Evolutionary conservation across 2,113 vertebrate genomes (phyloP), one percentile per base, ranked within the genome.

Genomic region (Corythornis madagascariensis): DNA sequence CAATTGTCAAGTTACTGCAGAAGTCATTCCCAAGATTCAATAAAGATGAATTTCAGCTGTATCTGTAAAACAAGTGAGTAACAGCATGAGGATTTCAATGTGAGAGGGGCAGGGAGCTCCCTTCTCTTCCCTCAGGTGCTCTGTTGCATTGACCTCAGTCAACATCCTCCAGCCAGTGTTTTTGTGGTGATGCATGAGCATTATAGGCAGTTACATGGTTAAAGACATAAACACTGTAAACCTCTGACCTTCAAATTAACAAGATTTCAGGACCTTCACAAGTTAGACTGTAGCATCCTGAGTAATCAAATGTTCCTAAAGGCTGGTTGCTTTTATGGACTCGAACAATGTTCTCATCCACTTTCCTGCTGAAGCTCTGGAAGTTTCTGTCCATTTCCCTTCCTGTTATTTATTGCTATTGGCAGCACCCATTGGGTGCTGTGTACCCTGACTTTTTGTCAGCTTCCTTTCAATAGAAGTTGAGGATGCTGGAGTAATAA

Each of bases 31-130:
- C 38, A 55, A n/a, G 16, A 21, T 88, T 61, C 5, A 6, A 31
- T 53, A 80, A 93, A 78, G 9, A 5, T 18, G 18, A 74, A 21
- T 42, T 84, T 78, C 8, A 74, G 16, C 35, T 57, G 26, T 11
- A 8, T 59, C 15, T 33, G 11, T 74, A 52, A 81, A 90, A n/a
- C 15, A 66, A 45, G 1, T 7, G 25, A 19, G 6, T 42, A 75
- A 48, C 6, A 55, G 15, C 3, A 19, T 38, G 0, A 2, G 8
- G 24, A 53, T 42, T 59, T 67, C 38, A 26, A 3, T 0, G 1
- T 52, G 69, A 88, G 35, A 21, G 26, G 47, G 21, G 7, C 56
- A 70, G 29, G 52, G 53, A 84, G 22, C 28, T 73, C 11, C 16
- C 16, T 89, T 65, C 79, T 60, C 2, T 69, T 47, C 33, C 7